Evolutionary conservation across 2,888 invertebrate genomes (phyloP).

Genomic region (Eurytoma californica): DNA sequence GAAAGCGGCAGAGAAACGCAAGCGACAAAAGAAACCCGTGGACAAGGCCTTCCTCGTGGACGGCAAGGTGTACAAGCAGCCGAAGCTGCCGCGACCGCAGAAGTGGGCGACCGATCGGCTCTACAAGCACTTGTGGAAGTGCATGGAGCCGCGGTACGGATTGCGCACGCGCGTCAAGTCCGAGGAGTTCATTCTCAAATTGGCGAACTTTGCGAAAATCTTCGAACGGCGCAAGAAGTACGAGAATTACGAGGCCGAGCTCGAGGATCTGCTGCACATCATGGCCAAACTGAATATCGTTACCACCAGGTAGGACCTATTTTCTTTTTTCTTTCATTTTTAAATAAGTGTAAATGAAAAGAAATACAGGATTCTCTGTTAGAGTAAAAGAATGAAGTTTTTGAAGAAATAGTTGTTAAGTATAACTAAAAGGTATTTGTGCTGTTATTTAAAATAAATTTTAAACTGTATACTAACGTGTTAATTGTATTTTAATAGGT

Average conservation of each 20-base stretch:
- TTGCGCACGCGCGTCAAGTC: constrained; percentile 62
- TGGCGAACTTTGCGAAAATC: constrained; percentile 57
- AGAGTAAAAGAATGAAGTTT: no score
- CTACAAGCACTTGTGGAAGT: constrained; percentile 66
- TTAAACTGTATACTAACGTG: no score
- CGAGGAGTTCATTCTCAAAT: constrained; percentile 63
- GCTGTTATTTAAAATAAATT: no score
- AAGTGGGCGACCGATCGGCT: constrained; percentile 68
- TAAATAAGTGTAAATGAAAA: no score
- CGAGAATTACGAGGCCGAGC: constrained; percentile 59
- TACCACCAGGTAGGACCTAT: constrained; percentile 65
- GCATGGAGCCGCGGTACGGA: constrained; percentile 64
- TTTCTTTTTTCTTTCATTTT: constrained; percentile 62
- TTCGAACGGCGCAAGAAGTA: constrained; percentile 64
- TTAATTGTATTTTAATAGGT: constrained; percentile 53
- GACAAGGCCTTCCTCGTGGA: constrained; percentile 66
- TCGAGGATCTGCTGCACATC: constrained; percentile 63
- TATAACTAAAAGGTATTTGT: no score
- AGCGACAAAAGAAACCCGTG: constrained; percentile 52
- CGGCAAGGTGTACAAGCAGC: constrained; percentile 66
- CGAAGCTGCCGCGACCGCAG: constrained; percentile 65
- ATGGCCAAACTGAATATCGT: constrained; percentile 68
- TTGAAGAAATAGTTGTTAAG: no score
- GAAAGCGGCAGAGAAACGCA: constrained; percentile 18
- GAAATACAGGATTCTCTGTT: no score